Conservation (phyloP, 2,888 invertebrate species). For the Parnassius apollo region DNA sequence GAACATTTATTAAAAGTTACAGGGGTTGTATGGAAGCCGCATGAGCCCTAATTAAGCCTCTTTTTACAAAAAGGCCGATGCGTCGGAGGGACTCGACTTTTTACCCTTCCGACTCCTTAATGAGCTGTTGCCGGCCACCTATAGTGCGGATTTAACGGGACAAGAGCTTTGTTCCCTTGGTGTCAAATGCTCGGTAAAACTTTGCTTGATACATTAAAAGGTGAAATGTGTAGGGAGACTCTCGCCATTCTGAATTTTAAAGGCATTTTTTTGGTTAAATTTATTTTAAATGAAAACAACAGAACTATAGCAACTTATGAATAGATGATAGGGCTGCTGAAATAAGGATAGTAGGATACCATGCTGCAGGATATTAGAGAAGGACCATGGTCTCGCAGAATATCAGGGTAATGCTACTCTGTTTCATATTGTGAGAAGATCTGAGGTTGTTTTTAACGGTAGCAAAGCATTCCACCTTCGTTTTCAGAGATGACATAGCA, state of each 20-base stretch:
- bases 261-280: too few relatives aligned
- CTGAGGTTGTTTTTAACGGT: too few relatives aligned
- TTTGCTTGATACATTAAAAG: conserved; percentile 8
- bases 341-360: too few relatives aligned
- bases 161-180: conserved; percentile 28
- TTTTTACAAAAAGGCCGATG: conserved; percentile 75
- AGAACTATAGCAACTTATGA: too few relatives aligned
- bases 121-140: conserved; percentile 71
- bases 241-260: background rate
- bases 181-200: conserved; percentile 17
- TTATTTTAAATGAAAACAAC: too few relatives aligned
- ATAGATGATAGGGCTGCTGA: too few relatives aligned
- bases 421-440: too few relatives aligned
- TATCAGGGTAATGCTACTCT: too few relatives aligned
- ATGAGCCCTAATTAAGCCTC: conserved; percentile 80
- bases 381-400: too few relatives aligned
- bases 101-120: conserved; percentile 78
- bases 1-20: conserved; percentile 81
- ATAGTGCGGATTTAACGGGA: conserved; percentile 64
- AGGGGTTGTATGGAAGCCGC: conserved; percentile 78
- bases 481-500: too few relatives aligned
- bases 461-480: too few relatives aligned
- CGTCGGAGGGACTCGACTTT: conserved; percentile 67
- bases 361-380: too few relatives aligned
- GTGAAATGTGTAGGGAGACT: conserved; percentile 5